Evolutionary conservation across 1,140 invertebrate species (phyloP), one percentile per base, ranked within the genome.

Genomic region (Leptinotarsa defecta): DNA sequence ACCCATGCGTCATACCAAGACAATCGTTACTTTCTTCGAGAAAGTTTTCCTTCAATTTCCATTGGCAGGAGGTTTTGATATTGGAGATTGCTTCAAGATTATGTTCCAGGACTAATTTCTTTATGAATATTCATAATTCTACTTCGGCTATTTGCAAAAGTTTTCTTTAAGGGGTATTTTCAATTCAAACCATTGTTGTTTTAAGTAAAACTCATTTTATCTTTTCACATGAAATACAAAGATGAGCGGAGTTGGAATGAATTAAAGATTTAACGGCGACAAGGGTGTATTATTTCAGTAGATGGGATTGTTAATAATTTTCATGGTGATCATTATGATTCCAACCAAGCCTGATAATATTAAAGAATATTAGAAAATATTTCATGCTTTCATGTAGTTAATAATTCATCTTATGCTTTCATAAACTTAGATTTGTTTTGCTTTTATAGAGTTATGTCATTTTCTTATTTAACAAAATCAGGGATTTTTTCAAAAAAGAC

Each of bases 191-290:
- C 52, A 57, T 57, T 57, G 52, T 57, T 57, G 52, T 57, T 57
- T 19, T 8, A 57, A 57, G 52, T 57, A 19, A 57, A 57, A 57
- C 52, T 57, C 52, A 57, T 57, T 19, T 57, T 17, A 57, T 57
- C 52, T 57, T 57, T 57, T 57, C 52, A 57, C 52, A 57, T 57
- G 52, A 19, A 57, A 57, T 57, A 57, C n/a, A 57, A 57, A 57
- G 52, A 57, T 57, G 13, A 57, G 52, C 52, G 13, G 6, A 57
- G 52, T 57, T 57, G 52, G 52, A 2, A 57, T 57, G 52, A 57
- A 57, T 57, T 57, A 19, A 57, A 57, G 52, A 57, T 57, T 57
- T 57, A 15, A 19, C 15, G n/a, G 52, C 15, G 4, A 57, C n/a
- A 5, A 1, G 6, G n/a, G 52, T 17, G 15, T 57, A 57, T n/a